These are phyloP conservation scores for Oryzias melastigma DNA, from an alignment of 2,113 vertebrate genomes.

Conservation along the genomic window DNA sequence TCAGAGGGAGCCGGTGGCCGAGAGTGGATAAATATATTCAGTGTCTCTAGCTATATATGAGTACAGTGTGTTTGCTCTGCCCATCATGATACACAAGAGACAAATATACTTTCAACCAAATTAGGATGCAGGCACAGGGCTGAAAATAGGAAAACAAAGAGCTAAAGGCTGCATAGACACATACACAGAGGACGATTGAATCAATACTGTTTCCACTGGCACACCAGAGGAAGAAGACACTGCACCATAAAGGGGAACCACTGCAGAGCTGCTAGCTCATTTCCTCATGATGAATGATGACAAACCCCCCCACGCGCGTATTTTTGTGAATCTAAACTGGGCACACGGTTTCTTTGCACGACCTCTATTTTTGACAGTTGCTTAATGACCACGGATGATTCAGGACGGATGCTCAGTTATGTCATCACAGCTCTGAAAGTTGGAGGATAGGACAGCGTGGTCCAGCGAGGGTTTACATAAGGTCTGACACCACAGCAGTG, in stretches of 20 bases:
- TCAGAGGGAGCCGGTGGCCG: conserved; percentile 3
- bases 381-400: conserved; percentile 34
- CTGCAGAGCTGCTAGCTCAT: conserved; percentile 49
- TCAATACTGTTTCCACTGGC: conserved; percentile 68
- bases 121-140: conserved; percentile 7
- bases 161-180: conserved; percentile 9
- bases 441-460: conserved; percentile 18
- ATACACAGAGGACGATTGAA: conserved; percentile 46
- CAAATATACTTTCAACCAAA: not conserved
- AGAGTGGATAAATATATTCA: conserved; percentile 24
- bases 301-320: conserved; percentile 24
- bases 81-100: conserved; percentile 19
- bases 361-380: conserved; percentile 24
- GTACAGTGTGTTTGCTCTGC: conserved; percentile 3
- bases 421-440: conserved; percentile 33
- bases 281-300: conserved; percentile 32
- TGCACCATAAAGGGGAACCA: conserved; percentile 58
- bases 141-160: conserved; percentile 25
- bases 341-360: conserved; percentile 19
- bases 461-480: conserved; percentile 57
- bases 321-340: not conserved
- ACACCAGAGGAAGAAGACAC: conserved; percentile 48
- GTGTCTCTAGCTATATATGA: conserved; percentile 21
- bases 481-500: conserved; percentile 30
- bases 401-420: conserved; percentile 29